Evolutionary conservation across 2,113 vertebrate species (phyloP).

Genomic region (Trichomycterus rosablanca): DNA sequence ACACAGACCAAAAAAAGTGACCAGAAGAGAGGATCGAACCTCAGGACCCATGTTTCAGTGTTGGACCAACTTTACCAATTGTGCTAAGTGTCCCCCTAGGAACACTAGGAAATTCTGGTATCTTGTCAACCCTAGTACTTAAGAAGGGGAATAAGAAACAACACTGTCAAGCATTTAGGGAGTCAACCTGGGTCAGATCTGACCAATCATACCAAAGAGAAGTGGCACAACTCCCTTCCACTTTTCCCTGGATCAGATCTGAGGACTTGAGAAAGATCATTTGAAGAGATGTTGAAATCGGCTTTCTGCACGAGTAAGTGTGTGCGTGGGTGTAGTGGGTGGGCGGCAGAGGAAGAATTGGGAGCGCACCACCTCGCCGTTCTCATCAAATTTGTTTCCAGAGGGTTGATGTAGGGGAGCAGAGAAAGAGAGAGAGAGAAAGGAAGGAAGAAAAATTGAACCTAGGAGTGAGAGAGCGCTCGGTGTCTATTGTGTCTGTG

Average conservation of each 20-base stretch:
- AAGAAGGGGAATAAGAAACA: no score
- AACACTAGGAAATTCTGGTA: no score
- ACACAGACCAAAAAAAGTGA: no score
- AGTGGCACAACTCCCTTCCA: neutral
- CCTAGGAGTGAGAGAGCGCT: neutral
- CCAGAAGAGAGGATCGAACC: no score
- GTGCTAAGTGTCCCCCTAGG: no score
- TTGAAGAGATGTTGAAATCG: conserved; percentile 19
- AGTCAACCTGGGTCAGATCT: neutral
- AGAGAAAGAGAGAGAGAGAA: neutral
- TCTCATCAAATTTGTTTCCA: conserved; percentile 34
- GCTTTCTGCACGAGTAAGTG: conserved; percentile 13
- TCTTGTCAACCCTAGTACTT: no score
- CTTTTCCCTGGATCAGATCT: neutral
- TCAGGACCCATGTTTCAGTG: no score
- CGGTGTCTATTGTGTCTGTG: neutral
- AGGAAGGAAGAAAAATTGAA: neutral
- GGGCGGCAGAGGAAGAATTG: conserved; percentile 17
- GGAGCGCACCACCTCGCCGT: conserved; percentile 21
- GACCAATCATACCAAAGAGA: neutral
- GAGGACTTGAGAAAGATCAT: conserved; percentile 18
- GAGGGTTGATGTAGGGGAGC: conserved; percentile 32
- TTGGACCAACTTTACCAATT: no score
- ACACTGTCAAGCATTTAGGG: no score
- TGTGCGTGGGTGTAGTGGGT: conserved; percentile 11